Conservation (phyloP, 2,888 invertebrate species). For the Andrena camellia region DNA sequence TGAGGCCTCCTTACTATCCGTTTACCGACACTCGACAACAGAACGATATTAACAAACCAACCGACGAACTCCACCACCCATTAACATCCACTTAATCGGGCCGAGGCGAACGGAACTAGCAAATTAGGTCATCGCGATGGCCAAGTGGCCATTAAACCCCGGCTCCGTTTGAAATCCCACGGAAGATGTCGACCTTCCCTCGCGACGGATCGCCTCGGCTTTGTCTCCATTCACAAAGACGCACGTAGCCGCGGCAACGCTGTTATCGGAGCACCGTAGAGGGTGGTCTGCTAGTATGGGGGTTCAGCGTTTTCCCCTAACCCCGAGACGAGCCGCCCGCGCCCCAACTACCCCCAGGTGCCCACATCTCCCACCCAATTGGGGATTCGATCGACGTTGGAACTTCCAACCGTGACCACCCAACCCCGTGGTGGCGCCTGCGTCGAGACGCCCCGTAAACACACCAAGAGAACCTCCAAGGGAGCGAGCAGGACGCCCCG, state of each 20-base stretch:
- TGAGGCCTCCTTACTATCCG: background rate
- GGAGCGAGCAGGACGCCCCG: conserved; percentile 35
- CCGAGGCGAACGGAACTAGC: background rate
- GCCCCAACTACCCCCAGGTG: conserved; percentile 59
- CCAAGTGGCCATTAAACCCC: conserved; percentile 45
- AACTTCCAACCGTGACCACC: conserved; percentile 71
- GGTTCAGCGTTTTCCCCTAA: conserved; percentile 64
- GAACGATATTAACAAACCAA: conserved; percentile 12
- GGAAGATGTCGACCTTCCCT: conserved; percentile 50
- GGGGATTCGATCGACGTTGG: conserved; percentile 80
- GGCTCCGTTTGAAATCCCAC: conserved; percentile 1
- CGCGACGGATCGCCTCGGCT: conserved; percentile 31
- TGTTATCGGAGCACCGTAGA: conserved; percentile 55
- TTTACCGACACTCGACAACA: background rate
- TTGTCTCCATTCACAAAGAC: conserved; percentile 66
- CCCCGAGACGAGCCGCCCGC: conserved; percentile 58
- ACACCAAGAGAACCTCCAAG: conserved; percentile 52
- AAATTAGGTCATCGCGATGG: conserved; percentile 36
- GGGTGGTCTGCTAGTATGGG: conserved; percentile 50
- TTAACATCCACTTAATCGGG: conserved; percentile 8
- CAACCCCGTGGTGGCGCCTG: conserved; percentile 73
- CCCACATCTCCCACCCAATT: conserved; percentile 77
- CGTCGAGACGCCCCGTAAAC: conserved; percentile 77
- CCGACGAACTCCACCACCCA: background rate
- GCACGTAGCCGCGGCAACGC: conserved; percentile 49